Base-by-base conservation (phyloP, 1,140 invertebrate genomes). In the Laupala kohalensis region DNA sequence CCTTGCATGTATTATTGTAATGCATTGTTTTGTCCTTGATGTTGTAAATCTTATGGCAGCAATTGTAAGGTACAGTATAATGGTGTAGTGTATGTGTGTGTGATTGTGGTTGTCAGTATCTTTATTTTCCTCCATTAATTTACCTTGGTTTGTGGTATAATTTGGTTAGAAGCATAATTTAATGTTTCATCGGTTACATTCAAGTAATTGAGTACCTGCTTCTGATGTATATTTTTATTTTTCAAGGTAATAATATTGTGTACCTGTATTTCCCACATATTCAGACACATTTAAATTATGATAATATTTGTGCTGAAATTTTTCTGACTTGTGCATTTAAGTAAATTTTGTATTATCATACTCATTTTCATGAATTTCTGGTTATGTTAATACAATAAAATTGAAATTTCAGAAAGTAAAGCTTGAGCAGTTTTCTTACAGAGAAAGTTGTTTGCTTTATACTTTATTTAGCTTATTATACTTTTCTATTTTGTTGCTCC, bases 401-500 rank as follows among this genome's bases (percentile, higher is more conserved):
- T 53, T 53, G 37, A 53, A 13, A 53, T 53, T 53, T 53, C 37
- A 53, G n/a, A n/a, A n/a, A n/a, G n/a, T n/a, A 53, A 13, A 53
- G 9, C 19, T 53, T 53, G 37, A 53, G 19, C 9, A 13, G 1
- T 4, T 53, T 53, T 53, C 0, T 53, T 53, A n/a, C n/a, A n/a
- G n/a, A n/a, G n/a, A n/a, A n/a, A 53, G 37, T 53, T 53, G 9
- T 53, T 53, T 9, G 37, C 37, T 19, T 19, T 0, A 53, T 13
- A 53, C 9, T 53, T 53, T 53, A 9, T 53, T n/a, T 53, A 9
- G 1, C 37, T 19, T 53, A 53, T 53, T 53, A 53, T 53, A 13
- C 4, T 13, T 68, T 37, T 68, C 23, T 68, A n/a, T 68, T 68
- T n/a, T 53, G 27, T 72, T 53, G 27, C 69, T 72, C 64, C 30